Evolutionary conservation across 1,140 invertebrate genomes (phyloP).

Genomic region (Plectrocnemia conspersa): DNA sequence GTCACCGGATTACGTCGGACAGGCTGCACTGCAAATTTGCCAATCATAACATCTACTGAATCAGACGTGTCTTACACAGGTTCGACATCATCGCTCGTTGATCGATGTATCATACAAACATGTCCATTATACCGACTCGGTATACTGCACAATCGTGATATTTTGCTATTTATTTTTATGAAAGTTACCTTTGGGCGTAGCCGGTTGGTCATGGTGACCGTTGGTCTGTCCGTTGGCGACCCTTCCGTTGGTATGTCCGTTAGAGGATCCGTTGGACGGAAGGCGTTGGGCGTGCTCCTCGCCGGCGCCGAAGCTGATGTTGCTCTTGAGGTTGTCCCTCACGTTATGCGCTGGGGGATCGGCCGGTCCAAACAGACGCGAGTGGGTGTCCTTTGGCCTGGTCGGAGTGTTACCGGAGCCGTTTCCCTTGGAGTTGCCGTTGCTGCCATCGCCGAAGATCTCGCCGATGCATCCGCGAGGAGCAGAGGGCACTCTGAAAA

Average conservation of each 20-base stretch:
- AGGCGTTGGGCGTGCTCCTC: constrained; percentile 38
- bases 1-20: constrained; percentile 47
- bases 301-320: constrained; percentile 45
- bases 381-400: constrained; percentile 48
- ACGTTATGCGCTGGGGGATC: constrained; percentile 41
- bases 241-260: constrained; percentile 45
- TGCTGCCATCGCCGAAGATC: constrained; percentile 47
- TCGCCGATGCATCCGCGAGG: constrained; percentile 51
- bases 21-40: constrained; percentile 42
- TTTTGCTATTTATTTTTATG: too few species aligned
- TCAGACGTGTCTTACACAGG: too few species aligned
- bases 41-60: constrained; percentile 46
- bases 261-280: constrained; percentile 38
- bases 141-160: too few species aligned
- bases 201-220: constrained; percentile 15
- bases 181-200: constrained; percentile 28
- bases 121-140: too few species aligned
- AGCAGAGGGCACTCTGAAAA: constrained; percentile 49
- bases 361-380: constrained; percentile 46
- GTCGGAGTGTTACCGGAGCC: constrained; percentile 17
- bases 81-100: too few species aligned
- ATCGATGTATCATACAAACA: too few species aligned
- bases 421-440: constrained; percentile 19
- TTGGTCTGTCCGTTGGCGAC: constrained; percentile 44
- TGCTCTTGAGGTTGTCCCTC: constrained; percentile 47